phyloP scores from a whole-genome alignment of 2,797 vertebrate genomes.

The Geotrypetes seraphini region DNA sequence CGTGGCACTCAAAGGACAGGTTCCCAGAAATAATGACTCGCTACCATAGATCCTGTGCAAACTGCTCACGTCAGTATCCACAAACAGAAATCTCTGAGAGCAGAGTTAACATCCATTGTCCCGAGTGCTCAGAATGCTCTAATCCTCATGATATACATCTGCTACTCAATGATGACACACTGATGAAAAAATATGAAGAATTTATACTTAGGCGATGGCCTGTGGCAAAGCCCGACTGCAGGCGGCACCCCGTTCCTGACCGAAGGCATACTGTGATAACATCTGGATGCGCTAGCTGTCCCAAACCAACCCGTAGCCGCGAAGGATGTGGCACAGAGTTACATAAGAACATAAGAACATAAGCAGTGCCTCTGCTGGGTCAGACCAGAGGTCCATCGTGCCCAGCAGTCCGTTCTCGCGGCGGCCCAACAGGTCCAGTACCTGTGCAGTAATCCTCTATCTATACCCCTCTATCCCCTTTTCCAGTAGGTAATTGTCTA shows the following conservation, averaged over 20 bases:
- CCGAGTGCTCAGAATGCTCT: slow-evolving; percentile 92
- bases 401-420: no score
- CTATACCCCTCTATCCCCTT: no score
- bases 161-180: slow-evolving; percentile 79
- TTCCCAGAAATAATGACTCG: slow-evolving; percentile 98
- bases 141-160: slow-evolving; percentile 93
- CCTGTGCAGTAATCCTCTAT: no score
- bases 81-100: slow-evolving; percentile 96
- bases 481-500: no score
- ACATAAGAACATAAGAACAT: no score
- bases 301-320: slow-evolving; percentile 88
- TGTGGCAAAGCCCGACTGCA: slow-evolving; percentile 91
- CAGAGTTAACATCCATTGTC: slow-evolving; percentile 94
- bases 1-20: slow-evolving; percentile 81
- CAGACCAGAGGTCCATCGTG: no score
- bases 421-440: no score
- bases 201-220: slow-evolving; percentile 96
- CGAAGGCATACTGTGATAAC: slow-evolving; percentile 96
- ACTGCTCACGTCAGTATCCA: slow-evolving; percentile 93
- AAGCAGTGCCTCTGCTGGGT: no score
- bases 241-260: slow-evolving; percentile 94
- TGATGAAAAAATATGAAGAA: slow-evolving; percentile 98
- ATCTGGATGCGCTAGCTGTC: slow-evolving; percentile 96
- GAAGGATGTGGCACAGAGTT: slow-evolving; percentile 88
- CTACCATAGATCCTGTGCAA: slow-evolving; percentile 90